phyloP scores from a whole-genome alignment of 2,113 vertebrate genomes.

The Ia io region DNA sequence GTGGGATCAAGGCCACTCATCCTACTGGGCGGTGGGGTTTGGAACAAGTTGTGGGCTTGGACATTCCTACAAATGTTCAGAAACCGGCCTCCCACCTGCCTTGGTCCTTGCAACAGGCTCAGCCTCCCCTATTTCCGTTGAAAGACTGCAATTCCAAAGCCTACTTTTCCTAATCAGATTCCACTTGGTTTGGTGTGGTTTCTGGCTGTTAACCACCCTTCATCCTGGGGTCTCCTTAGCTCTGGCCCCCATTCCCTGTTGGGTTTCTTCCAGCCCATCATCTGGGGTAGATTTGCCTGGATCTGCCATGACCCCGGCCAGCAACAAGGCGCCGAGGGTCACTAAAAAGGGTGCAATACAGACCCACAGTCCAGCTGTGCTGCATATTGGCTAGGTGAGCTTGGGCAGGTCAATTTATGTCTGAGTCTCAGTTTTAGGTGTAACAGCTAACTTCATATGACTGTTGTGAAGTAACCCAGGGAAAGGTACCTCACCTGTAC shows the following conservation, averaged over 20 bases:
- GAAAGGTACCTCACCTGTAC: not conserved
- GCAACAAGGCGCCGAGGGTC: rapidly evolving
- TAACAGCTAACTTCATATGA: not conserved
- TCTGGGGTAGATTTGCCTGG: not conserved
- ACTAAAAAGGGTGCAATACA: not conserved
- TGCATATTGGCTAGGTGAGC: not conserved
- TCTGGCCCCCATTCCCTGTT: not conserved
- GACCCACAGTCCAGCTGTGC: not conserved
- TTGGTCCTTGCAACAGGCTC: no score
- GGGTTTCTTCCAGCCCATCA: not conserved
- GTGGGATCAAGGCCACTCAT: not conserved
- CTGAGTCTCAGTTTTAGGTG: not conserved
- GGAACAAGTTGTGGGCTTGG: not conserved
- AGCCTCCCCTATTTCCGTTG: no score
- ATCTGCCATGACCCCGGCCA: not conserved
- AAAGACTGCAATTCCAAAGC: not conserved
- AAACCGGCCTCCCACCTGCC: not conserved
- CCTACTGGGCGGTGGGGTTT: not conserved
- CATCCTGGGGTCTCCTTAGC: not conserved
- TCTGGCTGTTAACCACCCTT: not conserved
- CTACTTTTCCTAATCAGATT: not conserved
- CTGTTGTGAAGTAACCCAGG: not conserved
- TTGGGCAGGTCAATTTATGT: not conserved
- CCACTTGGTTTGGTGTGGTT: not conserved
- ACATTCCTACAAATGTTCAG: not conserved